Evolutionary conservation across 2,113 vertebrate species (phyloP), one percentile per base, ranked within the genome.

Genomic region (Hirundichthys speculiger): DNA sequence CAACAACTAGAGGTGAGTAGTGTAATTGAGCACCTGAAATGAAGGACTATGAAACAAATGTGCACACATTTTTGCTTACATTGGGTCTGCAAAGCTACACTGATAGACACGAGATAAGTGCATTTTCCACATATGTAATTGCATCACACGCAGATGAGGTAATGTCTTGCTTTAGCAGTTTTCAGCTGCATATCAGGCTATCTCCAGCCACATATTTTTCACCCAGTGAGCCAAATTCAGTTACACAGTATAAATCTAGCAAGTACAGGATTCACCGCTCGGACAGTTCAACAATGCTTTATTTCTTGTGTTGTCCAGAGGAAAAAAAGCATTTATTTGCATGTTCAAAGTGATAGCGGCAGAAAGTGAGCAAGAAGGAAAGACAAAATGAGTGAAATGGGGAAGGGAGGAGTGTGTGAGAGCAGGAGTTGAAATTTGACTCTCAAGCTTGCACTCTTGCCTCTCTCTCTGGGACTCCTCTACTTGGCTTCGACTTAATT

Each of bases 401-500:
- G 73, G 2, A 77, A 68, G 74, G 82, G 77, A 87, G 70, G 75
- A 58, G 79, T 71, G 67, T 73, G 55, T 69, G 70, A 71, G 73
- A 30, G 75, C 73, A 60, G 68, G 75, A 70, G 43, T 73, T 93
- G 92, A 93, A 94, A 94, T 91, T 84, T 83, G 94, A 88, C 89
- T 92, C 93, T 90, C 85, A 88, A 89, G 88, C 88, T 93, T 95
- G 93, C 93, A 95, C 94, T 96, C 94, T 94, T 93, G 93, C 88
- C 90, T 86, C 92, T 92, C 94, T 96, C 94, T 92, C 80, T 93
- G 94, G 94, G 92, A 95, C 92, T 93, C 93, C 91, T 91, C 91
- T 86, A 89, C 93, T 94, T 94, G 93, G 94, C 92, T 92, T 84
- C 56, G 76, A 91, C 90, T 96, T 95, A 93, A 94, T 93, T 94